A percentile compares a stretch with the other conserved stretches of the same genome.
Conservation (phyloP, 2,113 vertebrate species). For the Hippopotamus amphibius region DNA sequence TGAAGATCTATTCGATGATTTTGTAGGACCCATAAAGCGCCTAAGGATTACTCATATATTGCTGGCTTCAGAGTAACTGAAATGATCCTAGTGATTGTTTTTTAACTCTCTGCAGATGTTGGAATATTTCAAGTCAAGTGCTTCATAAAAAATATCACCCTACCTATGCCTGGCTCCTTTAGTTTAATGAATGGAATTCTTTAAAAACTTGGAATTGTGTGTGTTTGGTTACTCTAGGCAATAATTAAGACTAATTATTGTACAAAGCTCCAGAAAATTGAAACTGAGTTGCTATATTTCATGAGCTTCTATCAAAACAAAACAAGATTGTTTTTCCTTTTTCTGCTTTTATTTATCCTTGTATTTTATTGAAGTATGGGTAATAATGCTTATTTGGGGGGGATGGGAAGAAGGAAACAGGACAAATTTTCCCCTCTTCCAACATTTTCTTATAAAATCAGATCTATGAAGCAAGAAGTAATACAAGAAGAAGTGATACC, state of each 20-base stretch:
- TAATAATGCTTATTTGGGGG: background rate
- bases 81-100: conserved; percentile 50
- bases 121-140: conserved; percentile 66
- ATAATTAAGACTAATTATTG: conserved; percentile 10
- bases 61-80: conserved; percentile 41
- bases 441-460: background rate
- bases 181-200: conserved; percentile 70
- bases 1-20: conserved; percentile 68
- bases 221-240: background rate
- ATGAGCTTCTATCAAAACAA: conserved; percentile 2
- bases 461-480: background rate
- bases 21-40: conserved; percentile 13
- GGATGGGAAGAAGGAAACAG: background rate
- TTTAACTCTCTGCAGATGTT: conserved; percentile 72
- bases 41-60: conserved; percentile 57
- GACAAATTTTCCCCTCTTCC: background rate
- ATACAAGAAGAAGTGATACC: background rate
- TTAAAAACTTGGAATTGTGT: conserved; percentile 23
- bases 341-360: background rate
- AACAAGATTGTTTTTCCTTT: background rate
- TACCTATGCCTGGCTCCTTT: conserved; percentile 28
- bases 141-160: conserved; percentile 61
- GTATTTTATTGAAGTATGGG: background rate
- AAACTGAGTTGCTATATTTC: background rate
- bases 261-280: conserved; percentile 24